Base-by-base conservation (phyloP, 2,113 vertebrate species). In the Strigops habroptila region DNA sequence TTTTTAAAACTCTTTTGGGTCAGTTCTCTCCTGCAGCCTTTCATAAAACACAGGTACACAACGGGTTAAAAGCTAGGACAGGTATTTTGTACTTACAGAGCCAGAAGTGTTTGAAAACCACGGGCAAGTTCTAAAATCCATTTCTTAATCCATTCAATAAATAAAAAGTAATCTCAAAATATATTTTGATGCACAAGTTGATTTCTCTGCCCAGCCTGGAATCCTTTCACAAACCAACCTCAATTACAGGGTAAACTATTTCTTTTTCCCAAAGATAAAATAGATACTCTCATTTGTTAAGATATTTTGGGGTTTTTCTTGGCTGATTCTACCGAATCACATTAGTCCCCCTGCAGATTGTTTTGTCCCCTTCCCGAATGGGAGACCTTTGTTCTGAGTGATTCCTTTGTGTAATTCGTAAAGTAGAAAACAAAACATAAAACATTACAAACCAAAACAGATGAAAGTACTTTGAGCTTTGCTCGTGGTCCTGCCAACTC, bases 401-500 rank as follows among this genome's bases (percentile, higher is more conserved):
- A 84, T 91, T 91, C 65, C 70, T 94, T 91, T 93, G 81, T 81
- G 23, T 41, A 82, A 92, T 39, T 55, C 1, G 1, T 30, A 68
- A 95, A 95, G 75, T 14, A 79, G 84, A 90, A 95, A 95, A n/a
- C 78, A 93, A 95, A 95, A 87, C 91, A 84, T 84, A 62, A 30
- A 86, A 79, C 65, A 57, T 85, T 64, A 48, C 91, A 71, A 92
- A 88, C 60, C 88, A 70, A 92, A 93, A 39, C 77, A 93, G 86
- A 91, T 88, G 74, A 93, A 93, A 97, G 86, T 78, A 75, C 86
- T 92, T 92, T 25, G 81, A 69, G 91, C 84, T 85, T 87, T 69
- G 70, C 93, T 96, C 78, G 4, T 79, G 46, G 65, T 85, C 84
- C 93, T 95, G 89, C 93, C 96, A 96, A 85, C 79, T 92, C 81